Evolutionary conservation across 2,888 invertebrate genomes (phyloP).

Genomic region (Thysanoteuthis rhombus): DNA sequence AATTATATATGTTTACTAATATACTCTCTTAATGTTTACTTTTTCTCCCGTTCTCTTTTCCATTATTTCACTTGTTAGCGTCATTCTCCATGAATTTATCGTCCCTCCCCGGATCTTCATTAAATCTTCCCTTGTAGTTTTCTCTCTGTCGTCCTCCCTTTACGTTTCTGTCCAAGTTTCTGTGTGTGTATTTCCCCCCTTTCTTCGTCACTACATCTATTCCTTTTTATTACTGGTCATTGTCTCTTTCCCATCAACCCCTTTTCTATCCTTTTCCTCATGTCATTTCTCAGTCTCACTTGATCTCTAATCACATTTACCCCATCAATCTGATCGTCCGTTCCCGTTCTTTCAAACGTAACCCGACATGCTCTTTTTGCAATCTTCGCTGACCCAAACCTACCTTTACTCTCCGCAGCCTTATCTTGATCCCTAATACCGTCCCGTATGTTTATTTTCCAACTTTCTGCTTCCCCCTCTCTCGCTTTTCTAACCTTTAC

Average conservation of each 20-base stretch:
- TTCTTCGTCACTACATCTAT: too few species aligned
- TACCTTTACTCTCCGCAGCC: not conserved
- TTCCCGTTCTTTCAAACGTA: not conserved
- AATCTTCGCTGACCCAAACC: not conserved
- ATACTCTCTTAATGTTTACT: too few species aligned
- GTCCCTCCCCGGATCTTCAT: too few species aligned
- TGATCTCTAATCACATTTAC: not conserved
- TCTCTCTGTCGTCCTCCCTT: too few species aligned
- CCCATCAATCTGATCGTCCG: not conserved
- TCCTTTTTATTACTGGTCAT: not conserved
- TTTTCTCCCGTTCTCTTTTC: not conserved
- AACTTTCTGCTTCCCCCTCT: not conserved
- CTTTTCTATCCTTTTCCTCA: not conserved
- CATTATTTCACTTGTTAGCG: too few species aligned
- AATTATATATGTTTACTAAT: too few species aligned
- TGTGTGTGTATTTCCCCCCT: too few species aligned
- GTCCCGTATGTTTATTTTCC: not conserved
- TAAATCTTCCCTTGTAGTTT: too few species aligned
- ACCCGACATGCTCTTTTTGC: conserved; percentile 12
- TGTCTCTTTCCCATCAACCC: not conserved
- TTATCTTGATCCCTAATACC: not conserved
- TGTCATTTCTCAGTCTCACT: not conserved
- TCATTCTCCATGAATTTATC: too few species aligned
- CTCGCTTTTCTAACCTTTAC: not conserved
- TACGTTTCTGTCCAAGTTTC: too few species aligned